A percentile compares a stretch with the other conserved stretches of the same genome.
phyloP scores from a whole-genome alignment of 1,140 invertebrate genomes.

The Diorhabda elongata region DNA sequence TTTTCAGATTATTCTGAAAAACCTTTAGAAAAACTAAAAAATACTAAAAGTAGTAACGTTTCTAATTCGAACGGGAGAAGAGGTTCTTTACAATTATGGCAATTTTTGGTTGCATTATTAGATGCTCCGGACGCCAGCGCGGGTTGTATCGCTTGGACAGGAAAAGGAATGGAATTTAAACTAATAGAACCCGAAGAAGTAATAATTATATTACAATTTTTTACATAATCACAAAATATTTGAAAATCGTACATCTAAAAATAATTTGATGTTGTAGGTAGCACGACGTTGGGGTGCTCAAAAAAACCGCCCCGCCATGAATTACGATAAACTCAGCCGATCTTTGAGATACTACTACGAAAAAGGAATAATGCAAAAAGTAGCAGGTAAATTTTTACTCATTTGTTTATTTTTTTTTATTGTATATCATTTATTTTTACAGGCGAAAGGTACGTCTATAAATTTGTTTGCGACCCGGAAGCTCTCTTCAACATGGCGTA shows the following conservation, averaged over 20 bases:
- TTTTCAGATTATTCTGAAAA: slow-evolving; percentile 17
- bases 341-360: slow-evolving; percentile 95
- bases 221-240: too few relatives aligned
- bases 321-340: slow-evolving; percentile 92
- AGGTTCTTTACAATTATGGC: slow-evolving; percentile 89
- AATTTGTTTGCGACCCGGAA: slow-evolving; percentile 93
- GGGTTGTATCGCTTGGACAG: slow-evolving; percentile 93
- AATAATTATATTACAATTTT: too few relatives aligned
- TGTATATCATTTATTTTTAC: slow-evolving; percentile 40
- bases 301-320: slow-evolving; percentile 92
- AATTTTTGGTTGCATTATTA: slow-evolving; percentile 85
- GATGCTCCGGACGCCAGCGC: slow-evolving; percentile 77
- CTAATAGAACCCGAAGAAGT: slow-evolving; percentile 93
- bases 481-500: slow-evolving; percentile 86
- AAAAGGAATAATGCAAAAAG: slow-evolving; percentile 98
- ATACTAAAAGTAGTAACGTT: slow-evolving; percentile 20
- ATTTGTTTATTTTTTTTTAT: not conserved
- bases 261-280: slow-evolving; percentile 52
- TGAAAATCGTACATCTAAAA: too few relatives aligned
- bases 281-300: slow-evolving; percentile 78
- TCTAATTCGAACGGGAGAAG: slow-evolving; percentile 53
- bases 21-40: slow-evolving; percentile 26
- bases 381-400: slow-evolving; percentile 62
- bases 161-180: slow-evolving; percentile 90
- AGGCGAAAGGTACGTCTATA: slow-evolving; percentile 93